Conservation (phyloP, 2,113 vertebrate genomes). For the Zosterops japonicus region DNA sequence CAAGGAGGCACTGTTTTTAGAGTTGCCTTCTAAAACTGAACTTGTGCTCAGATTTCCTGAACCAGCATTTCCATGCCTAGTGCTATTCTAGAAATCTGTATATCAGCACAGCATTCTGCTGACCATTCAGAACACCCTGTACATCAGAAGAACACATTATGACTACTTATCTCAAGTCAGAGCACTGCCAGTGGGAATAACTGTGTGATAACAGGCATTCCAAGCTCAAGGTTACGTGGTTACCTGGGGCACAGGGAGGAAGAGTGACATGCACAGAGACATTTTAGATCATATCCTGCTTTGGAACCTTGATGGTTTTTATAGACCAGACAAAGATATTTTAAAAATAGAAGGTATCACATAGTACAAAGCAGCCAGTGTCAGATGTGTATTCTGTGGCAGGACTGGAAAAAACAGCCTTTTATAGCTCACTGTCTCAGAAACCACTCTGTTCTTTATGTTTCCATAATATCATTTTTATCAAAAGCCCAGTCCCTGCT, state of each 20-base stretch:
- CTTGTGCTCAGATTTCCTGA: not conserved
- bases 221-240: not conserved
- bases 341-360: not conserved
- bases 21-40: not conserved
- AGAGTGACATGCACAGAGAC: not conserved
- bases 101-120: constrained; percentile 16
- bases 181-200: not conserved
- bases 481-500: not conserved
- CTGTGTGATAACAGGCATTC: not conserved
- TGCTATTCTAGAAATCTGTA: not conserved
- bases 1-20: not conserved
- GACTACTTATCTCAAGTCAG: not conserved
- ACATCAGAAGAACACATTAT: not conserved
- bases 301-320: not conserved
- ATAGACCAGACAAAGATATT: not conserved
- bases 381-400: not conserved
- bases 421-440: not conserved
- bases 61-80: not conserved
- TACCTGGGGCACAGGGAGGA: not conserved
- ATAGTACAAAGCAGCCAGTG: not conserved
- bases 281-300: not conserved
- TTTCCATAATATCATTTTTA: not conserved
- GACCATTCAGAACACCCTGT: not conserved
- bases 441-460: not conserved
- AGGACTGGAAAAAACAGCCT: not conserved